Percentiles rank a stretch among this genome's conserved stretches.
Conservation (phyloP, 1,140 invertebrate species). For the Uloborus diversus region DNA sequence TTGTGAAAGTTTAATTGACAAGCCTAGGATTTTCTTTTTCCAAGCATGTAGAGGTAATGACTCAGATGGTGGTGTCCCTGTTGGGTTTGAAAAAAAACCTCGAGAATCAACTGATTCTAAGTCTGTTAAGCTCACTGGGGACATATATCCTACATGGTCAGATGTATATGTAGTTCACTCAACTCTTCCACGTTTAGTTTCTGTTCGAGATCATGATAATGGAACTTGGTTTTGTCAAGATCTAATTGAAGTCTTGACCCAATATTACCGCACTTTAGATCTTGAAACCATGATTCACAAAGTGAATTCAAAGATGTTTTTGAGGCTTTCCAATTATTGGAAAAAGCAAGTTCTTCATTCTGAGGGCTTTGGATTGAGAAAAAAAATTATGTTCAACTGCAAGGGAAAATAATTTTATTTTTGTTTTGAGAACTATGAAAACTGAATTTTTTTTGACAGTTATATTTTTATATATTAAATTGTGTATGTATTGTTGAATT, state of each 20-base stretch:
- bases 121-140: not conserved
- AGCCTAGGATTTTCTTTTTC: slow-evolving; percentile 30
- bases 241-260: not conserved
- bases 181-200: slow-evolving; percentile 2
- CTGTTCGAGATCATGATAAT: not conserved
- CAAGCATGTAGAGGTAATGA: slow-evolving; percentile 8
- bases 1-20: not conserved
- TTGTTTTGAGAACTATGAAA: no score
- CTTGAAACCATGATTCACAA: slow-evolving; percentile 26
- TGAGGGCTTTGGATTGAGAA: not conserved
- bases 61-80: not conserved
- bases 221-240: slow-evolving; percentile 35
- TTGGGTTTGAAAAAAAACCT: no score
- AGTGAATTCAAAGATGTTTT: slow-evolving; percentile 1
- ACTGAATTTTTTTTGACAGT: no score
- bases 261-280: not conserved
- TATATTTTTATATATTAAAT: no score
- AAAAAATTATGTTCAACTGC: no score
- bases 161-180: slow-evolving; percentile 17
- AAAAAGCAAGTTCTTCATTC: slow-evolving; percentile 30
- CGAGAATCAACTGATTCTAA: slow-evolving; percentile 6
- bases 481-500: no score
- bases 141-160: not conserved
- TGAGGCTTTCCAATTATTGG: not conserved
- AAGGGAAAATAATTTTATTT: no score